Conservation (phyloP, 2,113 vertebrate genomes). For the Pyrgilauda ruficollis region DNA sequence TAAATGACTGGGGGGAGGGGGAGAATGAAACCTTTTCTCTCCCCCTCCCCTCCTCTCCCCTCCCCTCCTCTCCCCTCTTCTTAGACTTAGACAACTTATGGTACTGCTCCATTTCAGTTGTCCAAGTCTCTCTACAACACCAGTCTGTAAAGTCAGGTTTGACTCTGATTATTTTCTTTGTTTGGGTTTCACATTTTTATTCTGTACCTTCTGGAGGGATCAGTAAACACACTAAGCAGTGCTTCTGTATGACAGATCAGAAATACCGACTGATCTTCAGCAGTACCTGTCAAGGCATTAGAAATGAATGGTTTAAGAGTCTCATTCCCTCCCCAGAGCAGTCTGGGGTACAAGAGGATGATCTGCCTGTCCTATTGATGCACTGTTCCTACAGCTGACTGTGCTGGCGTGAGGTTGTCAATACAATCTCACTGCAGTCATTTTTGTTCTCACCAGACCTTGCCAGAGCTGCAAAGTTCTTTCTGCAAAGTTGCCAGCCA, state of each 20-base stretch:
- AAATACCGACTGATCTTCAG: background rate
- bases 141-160: background rate
- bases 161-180: background rate
- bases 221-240: background rate
- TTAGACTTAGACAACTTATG: background rate
- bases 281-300: background rate
- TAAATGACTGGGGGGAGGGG: background rate
- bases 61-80: background rate
- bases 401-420: background rate
- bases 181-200: background rate
- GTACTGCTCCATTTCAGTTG: background rate
- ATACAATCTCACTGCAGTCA: background rate
- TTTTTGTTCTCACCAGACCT: background rate
- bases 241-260: background rate
- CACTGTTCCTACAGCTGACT: background rate
- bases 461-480: background rate
- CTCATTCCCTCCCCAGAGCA: background rate
- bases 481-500: background rate
- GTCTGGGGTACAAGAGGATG: background rate
- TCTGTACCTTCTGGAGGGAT: background rate
- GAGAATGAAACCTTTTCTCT: background rate
- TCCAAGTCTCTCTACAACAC: background rate
- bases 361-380: background rate
- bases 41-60: background rate
- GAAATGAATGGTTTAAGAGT: background rate